phyloP scores from a whole-genome alignment of 2,888 invertebrate genomes.

The Harpalus rubripes region DNA sequence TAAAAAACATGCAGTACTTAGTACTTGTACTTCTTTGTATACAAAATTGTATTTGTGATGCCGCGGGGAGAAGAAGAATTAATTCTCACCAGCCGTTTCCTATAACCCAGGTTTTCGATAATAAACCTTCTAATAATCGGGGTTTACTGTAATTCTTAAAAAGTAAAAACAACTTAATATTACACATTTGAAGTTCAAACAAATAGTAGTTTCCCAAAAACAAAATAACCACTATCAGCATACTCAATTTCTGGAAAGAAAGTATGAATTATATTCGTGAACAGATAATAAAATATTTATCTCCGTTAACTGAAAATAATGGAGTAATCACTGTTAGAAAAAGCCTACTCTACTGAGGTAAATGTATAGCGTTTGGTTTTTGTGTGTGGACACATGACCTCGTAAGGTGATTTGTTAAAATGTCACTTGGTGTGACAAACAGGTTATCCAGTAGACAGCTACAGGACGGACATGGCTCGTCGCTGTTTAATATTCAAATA shows the following conservation, averaged over 20 bases:
- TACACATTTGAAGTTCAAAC: too few relatives aligned
- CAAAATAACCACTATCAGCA: too few relatives aligned
- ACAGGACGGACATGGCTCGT: constrained; percentile 4
- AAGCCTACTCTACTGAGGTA: not conserved
- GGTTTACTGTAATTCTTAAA: too few relatives aligned
- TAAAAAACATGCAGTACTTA: too few relatives aligned
- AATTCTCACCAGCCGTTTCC: too few relatives aligned
- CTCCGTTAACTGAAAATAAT: not conserved
- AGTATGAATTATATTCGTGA: not conserved
- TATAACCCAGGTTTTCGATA: too few relatives aligned
- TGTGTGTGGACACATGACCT: not conserved
- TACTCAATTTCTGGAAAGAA: not conserved
- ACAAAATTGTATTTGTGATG: too few relatives aligned
- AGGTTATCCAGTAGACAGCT: not conserved
- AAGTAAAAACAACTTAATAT: too few relatives aligned
- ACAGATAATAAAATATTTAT: not conserved
- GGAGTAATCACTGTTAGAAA: not conserved
- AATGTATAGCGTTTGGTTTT: constrained; percentile 29
- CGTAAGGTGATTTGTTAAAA: constrained; percentile 33
- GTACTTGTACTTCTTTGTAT: too few relatives aligned
- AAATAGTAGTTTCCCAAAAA: too few relatives aligned
- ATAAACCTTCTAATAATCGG: too few relatives aligned
- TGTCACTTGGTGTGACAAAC: constrained; percentile 4
- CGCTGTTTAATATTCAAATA: constrained; percentile 46
- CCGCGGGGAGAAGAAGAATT: too few relatives aligned